Base-by-base conservation (phyloP, 2,888 invertebrate genomes). In the Drosophila parthenogenetica region DNA sequence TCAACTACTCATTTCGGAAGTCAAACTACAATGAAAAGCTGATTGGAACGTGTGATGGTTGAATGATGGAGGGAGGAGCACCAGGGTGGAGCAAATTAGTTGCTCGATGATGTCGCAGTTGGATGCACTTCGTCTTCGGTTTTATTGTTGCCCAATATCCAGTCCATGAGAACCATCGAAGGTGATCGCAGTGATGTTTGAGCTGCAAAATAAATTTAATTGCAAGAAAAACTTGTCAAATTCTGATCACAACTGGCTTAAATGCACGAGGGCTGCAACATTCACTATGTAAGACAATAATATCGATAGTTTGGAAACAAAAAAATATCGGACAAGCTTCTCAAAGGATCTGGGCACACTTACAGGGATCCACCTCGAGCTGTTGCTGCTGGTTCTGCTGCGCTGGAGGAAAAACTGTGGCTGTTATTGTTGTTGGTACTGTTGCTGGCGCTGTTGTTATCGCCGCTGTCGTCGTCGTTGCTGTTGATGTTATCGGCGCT, bases 151-250 rank as follows among this genome's bases (percentile, higher is more conserved):
- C 96, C 96, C 94, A 96, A 95, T 66, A 96, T 93, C 96, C 96
- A 96, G 92, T 96, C 96, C 74, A 96, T 92, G 51, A 97, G 94
- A 70, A 96, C 95, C 75, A 95, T 96, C 64, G 96, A 95, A 29
- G 96, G 95, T 90, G 96, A 96, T 91, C 96, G 96, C 53, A 95
- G 94, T 89, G 96, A 95, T 88, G 96, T 95, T 89, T 96, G 95
- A 81, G 96, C 96, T 96, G 35, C 42, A 37, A 16, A 16, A 39
- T 32, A 5, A 8, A 8, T 7, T 29, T 29, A 29, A 25, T 7
- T 25, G 4, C 7, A 25, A 25, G 25, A 25, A 25, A 25, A 29
- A 29, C 29, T 29, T 8, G 29, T 29, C 29, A 29, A 29, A 8
- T 29, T 29, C 29, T 29, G 8, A 5, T 29, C 8, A 29, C 8